Percentiles rank a stretch among this genome's conserved stretches.
phyloP scores from a whole-genome alignment of 2,888 invertebrate genomes.

The Tanytarsus gracilentus region DNA sequence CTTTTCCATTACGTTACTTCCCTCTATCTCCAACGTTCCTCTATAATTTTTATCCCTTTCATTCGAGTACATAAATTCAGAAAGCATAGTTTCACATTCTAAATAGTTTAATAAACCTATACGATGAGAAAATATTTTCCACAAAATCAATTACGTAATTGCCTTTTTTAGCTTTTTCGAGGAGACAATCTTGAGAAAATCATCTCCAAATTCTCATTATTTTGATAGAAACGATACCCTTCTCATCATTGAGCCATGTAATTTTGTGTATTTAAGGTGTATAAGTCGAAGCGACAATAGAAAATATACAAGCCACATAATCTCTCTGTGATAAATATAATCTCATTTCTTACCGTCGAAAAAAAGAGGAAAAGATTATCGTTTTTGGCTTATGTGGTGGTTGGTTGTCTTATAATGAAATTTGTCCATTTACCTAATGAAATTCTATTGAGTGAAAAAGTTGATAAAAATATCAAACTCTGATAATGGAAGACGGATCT shows the following conservation, averaged over 20 bases:
- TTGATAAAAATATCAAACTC: not conserved
- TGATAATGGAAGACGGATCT: no score
- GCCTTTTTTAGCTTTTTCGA: not conserved
- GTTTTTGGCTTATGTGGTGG: not conserved
- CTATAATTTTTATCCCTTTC: no score
- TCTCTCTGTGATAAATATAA: constrained; percentile 28
- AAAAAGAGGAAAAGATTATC: constrained; percentile 25
- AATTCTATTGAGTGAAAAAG: not conserved
- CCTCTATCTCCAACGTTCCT: not conserved
- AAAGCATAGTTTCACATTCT: not conserved
- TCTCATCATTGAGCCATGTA: not conserved
- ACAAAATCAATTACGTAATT: constrained; percentile 26
- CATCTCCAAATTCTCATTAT: not conserved
- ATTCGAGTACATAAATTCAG: no score
- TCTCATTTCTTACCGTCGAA: constrained; percentile 11
- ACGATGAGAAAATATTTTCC: not conserved
- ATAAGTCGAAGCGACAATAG: constrained; percentile 10
- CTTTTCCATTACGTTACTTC: not conserved
- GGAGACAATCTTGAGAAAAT: not conserved
- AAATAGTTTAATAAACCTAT: no score
- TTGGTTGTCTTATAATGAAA: not conserved
- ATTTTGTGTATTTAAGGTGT: no score
- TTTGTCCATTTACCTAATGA: constrained; percentile 25
- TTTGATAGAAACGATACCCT: not conserved
- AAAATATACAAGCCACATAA: constrained; percentile 25